A percentile compares a stretch with the other conserved stretches of the same genome.
Evolutionary conservation across 2,888 invertebrate genomes (phyloP).

Genomic region (Cordylochernes scorpioides): DNA sequence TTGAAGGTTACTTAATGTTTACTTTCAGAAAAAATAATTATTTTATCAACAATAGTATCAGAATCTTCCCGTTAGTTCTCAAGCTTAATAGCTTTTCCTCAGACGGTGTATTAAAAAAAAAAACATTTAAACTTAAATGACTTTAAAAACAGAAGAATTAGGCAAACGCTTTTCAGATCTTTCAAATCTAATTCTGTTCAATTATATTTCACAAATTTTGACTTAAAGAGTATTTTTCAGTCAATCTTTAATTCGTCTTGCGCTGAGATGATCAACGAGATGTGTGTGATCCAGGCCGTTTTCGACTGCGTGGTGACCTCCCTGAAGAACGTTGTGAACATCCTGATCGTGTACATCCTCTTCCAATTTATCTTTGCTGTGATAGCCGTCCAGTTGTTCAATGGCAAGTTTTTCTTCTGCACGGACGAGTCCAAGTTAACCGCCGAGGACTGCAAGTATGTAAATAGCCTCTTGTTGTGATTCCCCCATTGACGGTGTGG

Average conservation of each 20-base stretch:
- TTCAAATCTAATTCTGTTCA: no score
- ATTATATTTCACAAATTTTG: background rate
- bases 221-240: background rate
- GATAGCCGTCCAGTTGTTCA: slow-evolving; percentile 98
- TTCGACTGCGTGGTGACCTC: slow-evolving; percentile 99
- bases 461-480: no score
- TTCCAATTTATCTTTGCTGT: slow-evolving; percentile 99
- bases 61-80: no score
- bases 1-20: no score
- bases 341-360: slow-evolving; percentile 98
- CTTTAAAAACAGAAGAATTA: no score
- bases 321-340: slow-evolving; percentile 99
- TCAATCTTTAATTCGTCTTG: background rate
- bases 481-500: no score
- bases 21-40: no score
- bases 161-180: no score
- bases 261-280: slow-evolving; percentile 1
- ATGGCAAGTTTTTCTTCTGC: slow-evolving; percentile 97
- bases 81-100: no score
- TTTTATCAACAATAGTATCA: no score
- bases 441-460: slow-evolving; percentile 83
- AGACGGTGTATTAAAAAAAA: no score
- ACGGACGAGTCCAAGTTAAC: slow-evolving; percentile 92
- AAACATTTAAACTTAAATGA: no score
- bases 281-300: slow-evolving; percentile 88